phyloP scores from a whole-genome alignment of 2,113 vertebrate genomes.

The Kryptolebias marmoratus region DNA sequence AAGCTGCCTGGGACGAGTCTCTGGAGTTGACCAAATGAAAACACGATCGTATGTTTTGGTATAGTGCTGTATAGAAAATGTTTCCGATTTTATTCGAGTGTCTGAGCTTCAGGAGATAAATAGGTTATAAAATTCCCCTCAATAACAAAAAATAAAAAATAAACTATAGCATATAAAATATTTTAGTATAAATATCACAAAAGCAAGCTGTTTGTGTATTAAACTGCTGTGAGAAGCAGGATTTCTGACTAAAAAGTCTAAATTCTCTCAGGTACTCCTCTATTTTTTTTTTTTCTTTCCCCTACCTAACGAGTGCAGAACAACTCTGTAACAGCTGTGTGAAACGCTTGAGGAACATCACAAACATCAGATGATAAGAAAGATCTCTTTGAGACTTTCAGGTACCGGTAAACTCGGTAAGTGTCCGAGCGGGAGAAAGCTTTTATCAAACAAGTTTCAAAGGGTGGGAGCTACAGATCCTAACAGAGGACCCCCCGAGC shows the following conservation, averaged over 20 bases:
- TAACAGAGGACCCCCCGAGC: neutral
- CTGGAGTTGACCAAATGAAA: neutral
- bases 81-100: too few species aligned
- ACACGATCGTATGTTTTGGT: too few species aligned
- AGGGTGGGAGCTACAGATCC: neutral
- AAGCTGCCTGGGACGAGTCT: neutral
- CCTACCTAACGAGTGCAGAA: constrained; percentile 27
- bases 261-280: neutral
- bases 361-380: neutral
- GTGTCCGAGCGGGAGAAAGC: constrained; percentile 8
- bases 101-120: too few species aligned
- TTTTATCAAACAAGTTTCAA: neutral
- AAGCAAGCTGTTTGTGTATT: neutral
- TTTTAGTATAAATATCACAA: neutral
- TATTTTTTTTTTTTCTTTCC: neutral
- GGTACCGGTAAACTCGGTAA: neutral
- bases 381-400: neutral
- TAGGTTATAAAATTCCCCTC: neutral
- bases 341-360: neutral
- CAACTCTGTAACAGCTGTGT: constrained; percentile 25
- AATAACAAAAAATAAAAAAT: neutral
- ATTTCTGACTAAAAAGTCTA: neutral
- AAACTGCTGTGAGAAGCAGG: neutral
- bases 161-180: neutral
- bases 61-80: neutral